A percentile compares a stretch with the other conserved stretches of the same genome.
Conservation (phyloP, 2,888 invertebrate genomes). For the Celastrina argiolus region DNA sequence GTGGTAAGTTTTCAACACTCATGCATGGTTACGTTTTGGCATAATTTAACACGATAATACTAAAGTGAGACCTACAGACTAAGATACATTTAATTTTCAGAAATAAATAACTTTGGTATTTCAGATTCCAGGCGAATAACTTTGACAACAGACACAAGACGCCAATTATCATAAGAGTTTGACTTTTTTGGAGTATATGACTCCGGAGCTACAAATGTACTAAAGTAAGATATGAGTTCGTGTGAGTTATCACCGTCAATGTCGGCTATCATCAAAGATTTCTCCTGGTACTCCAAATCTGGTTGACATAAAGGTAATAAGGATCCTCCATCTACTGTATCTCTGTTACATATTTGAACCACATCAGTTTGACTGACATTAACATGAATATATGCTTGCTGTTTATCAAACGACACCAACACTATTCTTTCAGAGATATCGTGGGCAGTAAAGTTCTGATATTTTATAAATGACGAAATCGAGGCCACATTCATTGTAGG, state of each 20-base stretch:
- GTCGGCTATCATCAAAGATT: constrained; percentile 85
- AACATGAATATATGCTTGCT: constrained; percentile 82
- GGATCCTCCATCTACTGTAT: constrained; percentile 48
- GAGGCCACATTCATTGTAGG: constrained; percentile 60
- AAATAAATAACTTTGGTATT: constrained; percentile 82
- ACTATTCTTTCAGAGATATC: constrained; percentile 84
- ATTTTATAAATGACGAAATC: constrained; percentile 65
- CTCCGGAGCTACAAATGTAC: constrained; percentile 78
- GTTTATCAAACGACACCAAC: constrained; percentile 87
- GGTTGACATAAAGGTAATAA: constrained; percentile 82
- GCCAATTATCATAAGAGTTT: constrained; percentile 73
- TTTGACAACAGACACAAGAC: constrained; percentile 82
- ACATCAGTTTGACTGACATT: constrained; percentile 89
- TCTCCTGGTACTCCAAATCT: constrained; percentile 83
- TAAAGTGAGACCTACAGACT: constrained; percentile 24
- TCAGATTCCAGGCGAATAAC: constrained; percentile 85
- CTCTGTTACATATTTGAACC: constrained; percentile 82
- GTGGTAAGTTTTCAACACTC: background rate
- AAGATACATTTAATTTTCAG: constrained; percentile 47
- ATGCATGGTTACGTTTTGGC: constrained; percentile 40
- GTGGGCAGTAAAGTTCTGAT: constrained; percentile 71
- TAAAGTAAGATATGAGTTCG: constrained; percentile 87
- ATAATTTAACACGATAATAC: constrained; percentile 35
- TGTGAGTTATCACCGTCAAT: constrained; percentile 86
- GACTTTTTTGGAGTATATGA: constrained; percentile 53